Evolutionary conservation across 2,888 invertebrate species (phyloP), one percentile per base, ranked within the genome.

Genomic region (Erebia aethiops): DNA sequence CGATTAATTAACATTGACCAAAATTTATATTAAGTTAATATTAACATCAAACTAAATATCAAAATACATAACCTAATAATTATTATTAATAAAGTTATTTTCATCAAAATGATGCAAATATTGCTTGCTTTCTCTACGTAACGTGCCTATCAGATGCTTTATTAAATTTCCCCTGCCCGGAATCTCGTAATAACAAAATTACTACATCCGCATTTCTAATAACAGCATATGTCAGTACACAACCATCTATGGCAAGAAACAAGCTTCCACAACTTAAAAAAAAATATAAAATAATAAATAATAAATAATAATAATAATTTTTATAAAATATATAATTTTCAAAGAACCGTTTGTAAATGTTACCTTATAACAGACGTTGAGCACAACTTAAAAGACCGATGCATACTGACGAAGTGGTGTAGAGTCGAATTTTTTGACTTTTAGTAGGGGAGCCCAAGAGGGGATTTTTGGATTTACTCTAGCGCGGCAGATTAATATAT

Each of bases 261-360:
- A 41, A 35, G 35, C 14, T n/a, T 60, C 49, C 49, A 26, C 51
- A 51, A 63, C 63, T 26, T n/a, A n/a, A n/a, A n/a, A n/a, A n/a
- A n/a, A n/a, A n/a, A n/a, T n/a, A n/a, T n/a, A n/a, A n/a, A n/a
- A n/a, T n/a, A n/a, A n/a, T n/a, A n/a, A n/a, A n/a, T n/a, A n/a
- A n/a, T n/a, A n/a, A n/a, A n/a, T n/a, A n/a, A n/a, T n/a, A n/a
- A n/a, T n/a, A n/a, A n/a, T n/a, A n/a, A n/a, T n/a, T n/a, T n/a
- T n/a, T 63, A 14, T 51, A 21, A 51, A 63, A 63, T 26, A n/a
- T n/a, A n/a, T 63, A 63, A 63, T 63, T 62, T 62, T 49, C 46
- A 62, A 49, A 62, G 13, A 49, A 16, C 14, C 5, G 7, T 7
- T 49, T 16, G 10, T 46, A 16, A 13, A 35, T 35, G 35, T 35